Base-by-base conservation (phyloP, 2,888 invertebrate genomes). In the Trissolcus japonicus region DNA sequence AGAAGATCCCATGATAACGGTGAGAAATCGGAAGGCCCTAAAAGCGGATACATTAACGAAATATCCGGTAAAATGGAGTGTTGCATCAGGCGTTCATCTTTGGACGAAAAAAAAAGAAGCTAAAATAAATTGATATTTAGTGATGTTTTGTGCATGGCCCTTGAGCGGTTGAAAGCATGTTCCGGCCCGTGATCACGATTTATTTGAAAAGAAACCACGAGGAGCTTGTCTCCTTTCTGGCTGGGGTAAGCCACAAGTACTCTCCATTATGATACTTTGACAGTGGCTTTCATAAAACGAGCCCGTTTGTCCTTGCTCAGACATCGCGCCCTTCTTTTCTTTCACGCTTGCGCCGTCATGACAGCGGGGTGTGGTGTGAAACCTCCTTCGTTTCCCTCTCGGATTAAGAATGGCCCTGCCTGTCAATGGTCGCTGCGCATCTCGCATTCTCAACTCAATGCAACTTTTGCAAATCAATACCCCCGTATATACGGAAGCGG, bases 221-320 rank as follows among this genome's bases (percentile, higher is more conserved):
- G 60, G 40, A 60, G 43, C 56, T 71, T 55, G 50, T 62, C 76
- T 65, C 69, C 25, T 61, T 60, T 63, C 69, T 60, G 68, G 60
- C 55, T 54, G 51, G 69, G 78, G 72, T 62, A 67, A 67, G 60
- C 78, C 73, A 69, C 78, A 68, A 74, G 76, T 78, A 78, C 79
- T 62, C 69, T 80, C 81, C 75, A 79, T 80, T 80, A 79, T 75
- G 78, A 72, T 68, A 71, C 76, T 80, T 81, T 80, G 78, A 78
- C 80, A 79, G 80, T 71, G 76, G 66, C 76, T 80, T 80, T 75
- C 69, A 71, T 62, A 72, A 57, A 75, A 74, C 73, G 78, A 72
- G 73, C 66, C 68, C 66, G 76, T 77, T 69, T 76, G 78, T 73
- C 75, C 75, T 76, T 73, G 65, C 78, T 56, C 68, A 62, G 62